Evolutionary conservation across 2,797 vertebrate genomes (phyloP), one percentile per base, ranked within the genome.

Genomic region (Molossus molossus): DNA sequence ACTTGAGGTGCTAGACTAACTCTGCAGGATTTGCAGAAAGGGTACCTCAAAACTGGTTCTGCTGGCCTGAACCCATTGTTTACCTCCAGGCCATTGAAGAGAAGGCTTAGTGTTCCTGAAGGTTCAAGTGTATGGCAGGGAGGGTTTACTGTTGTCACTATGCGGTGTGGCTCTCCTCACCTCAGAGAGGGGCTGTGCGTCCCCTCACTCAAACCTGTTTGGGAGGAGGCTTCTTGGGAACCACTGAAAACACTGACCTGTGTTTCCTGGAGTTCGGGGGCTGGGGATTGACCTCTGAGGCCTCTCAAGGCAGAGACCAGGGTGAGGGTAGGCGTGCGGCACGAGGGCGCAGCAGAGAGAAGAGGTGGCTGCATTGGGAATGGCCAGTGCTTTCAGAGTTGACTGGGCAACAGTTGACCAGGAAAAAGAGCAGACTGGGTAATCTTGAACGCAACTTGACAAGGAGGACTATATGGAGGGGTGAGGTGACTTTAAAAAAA

Each of bases 41-140:
- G 94, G 50, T 79, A 83, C 94, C 80, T 93, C 76, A 87, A 84
- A 97, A 97, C 96, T 91, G 48, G 97, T 97, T 97, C 87, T 92
- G 80, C 96, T 77, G 92, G 95, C 76, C 83, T 50, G 62, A 77
- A 80, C 60, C 92, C 85, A 70, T 82, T 79, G 40, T 53, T 73
- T 70, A 17, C 80, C 82, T 93, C 45, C 37, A 67, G 93, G 92
- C 50, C 79, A 73, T 1, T 57, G 65, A 53, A 91, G 85, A 55
- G 82, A 96, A 94, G 69, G 25, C 33, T 90, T 29, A 58, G 62
- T 79, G 69, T 90, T 88, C 77, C 85, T 82, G 79, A 48, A 96
- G 58, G 21, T 77, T 90, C 13, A 50, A 77, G 40, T 13, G 50
- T 72, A 37, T 48, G n/a, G 23, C 60, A 62, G 27, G 27, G 33